phyloP scores from a whole-genome alignment of 2,113 vertebrate species.

The Lethenteron camtschaticum region DNA sequence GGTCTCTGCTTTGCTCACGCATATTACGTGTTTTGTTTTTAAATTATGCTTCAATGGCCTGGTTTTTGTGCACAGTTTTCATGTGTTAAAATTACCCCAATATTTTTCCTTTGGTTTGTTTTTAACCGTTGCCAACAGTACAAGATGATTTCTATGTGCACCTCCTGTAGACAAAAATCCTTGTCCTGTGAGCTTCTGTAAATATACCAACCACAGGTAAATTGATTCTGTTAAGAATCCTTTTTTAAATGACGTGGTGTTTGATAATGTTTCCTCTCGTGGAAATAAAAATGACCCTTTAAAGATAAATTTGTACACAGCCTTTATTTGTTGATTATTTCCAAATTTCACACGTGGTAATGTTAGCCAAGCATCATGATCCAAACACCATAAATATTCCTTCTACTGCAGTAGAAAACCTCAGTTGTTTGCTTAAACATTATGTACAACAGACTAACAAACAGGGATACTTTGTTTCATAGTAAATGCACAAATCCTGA shows the following conservation, averaged over 20 bases:
- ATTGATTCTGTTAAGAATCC: constrained; percentile 99
- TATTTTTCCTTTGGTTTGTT: constrained; percentile 65
- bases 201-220: constrained; percentile 86
- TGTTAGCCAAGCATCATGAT: too few relatives aligned
- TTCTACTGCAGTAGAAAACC: too few relatives aligned
- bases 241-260: constrained; percentile 21
- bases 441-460: too few relatives aligned
- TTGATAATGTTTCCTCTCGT: constrained; percentile 5
- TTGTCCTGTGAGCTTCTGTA: constrained; percentile 82
- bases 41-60: constrained; percentile 82
- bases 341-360: too few relatives aligned
- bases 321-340: too few relatives aligned
- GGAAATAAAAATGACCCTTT: background rate
- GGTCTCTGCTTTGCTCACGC: constrained; percentile 40
- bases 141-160: too few relatives aligned
- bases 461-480: too few relatives aligned
- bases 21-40: constrained; percentile 99
- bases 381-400: too few relatives aligned
- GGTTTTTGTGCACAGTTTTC: constrained; percentile 98
- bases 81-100: constrained; percentile 57
- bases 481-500: too few relatives aligned
- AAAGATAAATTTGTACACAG: too few relatives aligned
- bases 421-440: too few relatives aligned
- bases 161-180: constrained; percentile 24
- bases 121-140: constrained; percentile 29